Conservation (phyloP, 2,888 invertebrate species). For the Baccha elongata region DNA sequence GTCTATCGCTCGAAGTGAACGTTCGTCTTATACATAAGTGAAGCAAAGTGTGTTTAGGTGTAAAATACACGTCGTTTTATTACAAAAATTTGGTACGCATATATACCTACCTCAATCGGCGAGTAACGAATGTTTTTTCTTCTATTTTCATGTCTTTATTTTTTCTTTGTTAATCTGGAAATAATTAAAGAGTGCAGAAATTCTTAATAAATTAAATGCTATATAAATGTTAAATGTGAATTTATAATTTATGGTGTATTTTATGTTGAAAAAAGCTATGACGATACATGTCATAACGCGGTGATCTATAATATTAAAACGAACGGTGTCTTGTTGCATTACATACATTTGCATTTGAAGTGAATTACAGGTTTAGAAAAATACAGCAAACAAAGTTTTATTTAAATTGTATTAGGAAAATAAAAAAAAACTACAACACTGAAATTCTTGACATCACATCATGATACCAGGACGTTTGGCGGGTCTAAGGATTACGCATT, state of each 20-base stretch:
- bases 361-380: not conserved
- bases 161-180: no score
- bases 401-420: not conserved
- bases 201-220: not conserved
- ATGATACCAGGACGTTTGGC: constrained; percentile 39
- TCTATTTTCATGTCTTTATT: no score
- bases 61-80: constrained; percentile 20
- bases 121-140: no score
- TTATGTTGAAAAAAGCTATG: constrained; percentile 3
- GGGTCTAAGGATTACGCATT: constrained; percentile 53
- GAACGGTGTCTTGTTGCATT: not conserved
- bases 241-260: not conserved
- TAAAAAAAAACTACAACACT: not conserved
- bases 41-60: constrained; percentile 25
- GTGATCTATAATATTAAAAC: constrained; percentile 1
- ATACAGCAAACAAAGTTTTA: not conserved
- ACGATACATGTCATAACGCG: constrained; percentile 18
- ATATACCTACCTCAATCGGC: no score
- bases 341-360: not conserved
- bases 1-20: constrained; percentile 59
- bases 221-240: not conserved
- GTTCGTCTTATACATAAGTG: constrained; percentile 46
- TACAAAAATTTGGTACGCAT: not conserved
- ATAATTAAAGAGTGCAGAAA: no score
- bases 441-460: constrained; percentile 5